phyloP scores from a whole-genome alignment of 2,888 invertebrate genomes.

The Pterostichus madidus region DNA sequence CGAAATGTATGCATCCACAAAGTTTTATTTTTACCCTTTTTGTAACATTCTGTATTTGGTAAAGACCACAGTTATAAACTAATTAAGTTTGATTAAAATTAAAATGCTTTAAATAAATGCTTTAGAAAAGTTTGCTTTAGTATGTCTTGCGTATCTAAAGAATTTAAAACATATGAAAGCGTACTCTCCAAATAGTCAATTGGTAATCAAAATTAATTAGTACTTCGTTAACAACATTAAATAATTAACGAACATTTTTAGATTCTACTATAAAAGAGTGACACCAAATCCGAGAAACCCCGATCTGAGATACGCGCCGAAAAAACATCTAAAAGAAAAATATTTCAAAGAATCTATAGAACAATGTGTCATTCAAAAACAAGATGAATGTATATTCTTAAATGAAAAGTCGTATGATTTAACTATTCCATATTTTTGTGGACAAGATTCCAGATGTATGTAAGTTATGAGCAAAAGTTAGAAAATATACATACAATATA shows the following conservation, averaged over 20 bases:
- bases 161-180: too few relatives aligned
- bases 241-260: conserved; percentile 61
- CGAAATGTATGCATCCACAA: too few relatives aligned
- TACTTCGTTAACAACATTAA: neutral
- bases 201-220: too few relatives aligned
- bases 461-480: conserved; percentile 74
- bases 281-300: conserved; percentile 71
- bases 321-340: conserved; percentile 48
- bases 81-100: too few relatives aligned
- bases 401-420: conserved; percentile 76
- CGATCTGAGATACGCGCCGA: conserved; percentile 69
- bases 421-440: conserved; percentile 82
- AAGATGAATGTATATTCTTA: conserved; percentile 76
- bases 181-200: too few relatives aligned
- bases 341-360: conserved; percentile 67
- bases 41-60: too few relatives aligned
- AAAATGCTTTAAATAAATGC: too few relatives aligned
- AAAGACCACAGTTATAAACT: too few relatives aligned
- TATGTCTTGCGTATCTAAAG: too few relatives aligned
- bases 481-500: conserved; percentile 2
- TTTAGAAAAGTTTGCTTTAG: too few relatives aligned
- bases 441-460: conserved; percentile 81
- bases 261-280: conserved; percentile 73
- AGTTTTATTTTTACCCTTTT: too few relatives aligned
- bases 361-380: conserved; percentile 74